phyloP scores from a whole-genome alignment of 2,797 vertebrate species.

The Hipposideros larvatus region DNA sequence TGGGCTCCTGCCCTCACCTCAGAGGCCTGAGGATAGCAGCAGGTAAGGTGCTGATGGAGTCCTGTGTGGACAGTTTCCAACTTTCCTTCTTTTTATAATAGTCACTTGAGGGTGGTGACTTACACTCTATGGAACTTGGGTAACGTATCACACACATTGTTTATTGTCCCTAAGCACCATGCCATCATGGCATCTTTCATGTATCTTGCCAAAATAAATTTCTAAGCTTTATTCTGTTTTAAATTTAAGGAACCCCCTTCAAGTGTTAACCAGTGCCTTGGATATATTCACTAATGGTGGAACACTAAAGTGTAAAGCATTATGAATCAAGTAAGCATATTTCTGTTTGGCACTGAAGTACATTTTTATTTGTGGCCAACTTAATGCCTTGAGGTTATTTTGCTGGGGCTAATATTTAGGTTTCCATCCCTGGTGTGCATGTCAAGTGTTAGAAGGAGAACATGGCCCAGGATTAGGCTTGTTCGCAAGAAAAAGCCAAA shows the following conservation, averaged over 20 bases:
- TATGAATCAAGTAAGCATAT: conserved; percentile 32
- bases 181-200: not conserved
- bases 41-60: not conserved
- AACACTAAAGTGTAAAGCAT: not conserved
- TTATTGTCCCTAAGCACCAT: not conserved
- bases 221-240: not conserved
- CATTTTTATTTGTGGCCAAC: conserved; percentile 29
- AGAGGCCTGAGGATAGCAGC: not conserved
- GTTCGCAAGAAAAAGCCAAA: not conserved
- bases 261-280: not conserved
- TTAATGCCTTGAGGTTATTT: not conserved
- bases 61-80: not conserved
- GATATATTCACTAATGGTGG: not conserved
- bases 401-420: not conserved
- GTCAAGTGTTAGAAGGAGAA: not conserved
- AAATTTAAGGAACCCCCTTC: not conserved
- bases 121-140: not conserved
- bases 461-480: not conserved
- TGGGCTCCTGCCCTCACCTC: not conserved
- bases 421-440: not conserved
- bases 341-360: not conserved
- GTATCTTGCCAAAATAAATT: conserved; percentile 14
- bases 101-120: not conserved
- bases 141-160: not conserved
- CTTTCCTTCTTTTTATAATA: not conserved